These are phyloP conservation scores for Noctua fimbriata DNA, from an alignment of 2,888 invertebrate species.

Conservation along the genomic window DNA sequence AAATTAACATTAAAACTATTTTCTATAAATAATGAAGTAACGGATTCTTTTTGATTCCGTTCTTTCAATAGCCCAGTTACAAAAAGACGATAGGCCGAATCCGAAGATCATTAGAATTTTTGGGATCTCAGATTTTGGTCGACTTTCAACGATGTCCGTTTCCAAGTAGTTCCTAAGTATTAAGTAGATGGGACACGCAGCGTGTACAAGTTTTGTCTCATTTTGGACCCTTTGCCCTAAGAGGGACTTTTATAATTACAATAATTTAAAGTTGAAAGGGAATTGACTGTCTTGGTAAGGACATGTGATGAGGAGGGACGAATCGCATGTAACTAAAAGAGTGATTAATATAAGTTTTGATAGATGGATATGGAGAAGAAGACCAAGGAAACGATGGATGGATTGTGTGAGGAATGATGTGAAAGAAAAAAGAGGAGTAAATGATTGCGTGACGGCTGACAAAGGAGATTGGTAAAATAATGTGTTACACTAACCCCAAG, in stretches of 20 bases:
- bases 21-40: slow-evolving; percentile 1
- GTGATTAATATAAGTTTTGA: not conserved
- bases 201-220: not conserved
- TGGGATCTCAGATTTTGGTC: not conserved
- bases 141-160: not conserved
- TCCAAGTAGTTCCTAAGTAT: not conserved
- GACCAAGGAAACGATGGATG: not conserved
- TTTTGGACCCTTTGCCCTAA: too few species aligned
- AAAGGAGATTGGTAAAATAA: not conserved
- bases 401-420: too few species aligned
- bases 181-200: not conserved
- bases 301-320: not conserved
- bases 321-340: not conserved
- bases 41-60: slow-evolving; percentile 1
- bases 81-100: not conserved
- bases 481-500: not conserved
- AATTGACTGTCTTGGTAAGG: not conserved
- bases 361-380: not conserved
- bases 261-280: not conserved
- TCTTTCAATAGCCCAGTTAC: not conserved
- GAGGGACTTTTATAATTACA: not conserved
- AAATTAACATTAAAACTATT: slow-evolving; percentile 18
- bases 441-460: too few species aligned
- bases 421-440: too few species aligned
- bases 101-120: not conserved